phyloP scores from a whole-genome alignment of 2,113 vertebrate genomes.

The Phaethornis superciliosus region DNA sequence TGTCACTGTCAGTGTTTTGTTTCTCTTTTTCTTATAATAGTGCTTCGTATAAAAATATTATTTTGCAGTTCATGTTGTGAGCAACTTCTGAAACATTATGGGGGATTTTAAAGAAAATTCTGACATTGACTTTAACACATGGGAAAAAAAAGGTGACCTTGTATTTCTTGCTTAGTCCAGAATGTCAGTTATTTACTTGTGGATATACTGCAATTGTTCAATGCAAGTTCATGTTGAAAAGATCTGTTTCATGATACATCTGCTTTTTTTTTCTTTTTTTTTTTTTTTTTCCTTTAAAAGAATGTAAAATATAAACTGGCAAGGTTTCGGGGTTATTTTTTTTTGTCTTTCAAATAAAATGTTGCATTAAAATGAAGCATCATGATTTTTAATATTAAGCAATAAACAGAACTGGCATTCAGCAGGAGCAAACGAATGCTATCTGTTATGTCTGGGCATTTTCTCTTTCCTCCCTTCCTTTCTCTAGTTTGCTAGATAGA shows the following conservation, averaged over 20 bases:
- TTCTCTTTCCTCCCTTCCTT: slow-evolving; percentile 16
- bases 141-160: slow-evolving; percentile 26
- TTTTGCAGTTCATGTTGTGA: slow-evolving; percentile 58
- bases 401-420: slow-evolving; percentile 49
- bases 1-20: slow-evolving; percentile 59
- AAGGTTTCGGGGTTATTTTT: slow-evolving; percentile 49
- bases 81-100: slow-evolving; percentile 55
- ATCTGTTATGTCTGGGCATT: slow-evolving; percentile 60
- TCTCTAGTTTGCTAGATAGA: neutral
- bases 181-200: slow-evolving; percentile 60
- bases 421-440: slow-evolving; percentile 53
- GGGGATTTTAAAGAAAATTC: slow-evolving; percentile 30
- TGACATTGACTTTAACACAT: slow-evolving; percentile 45
- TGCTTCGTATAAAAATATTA: slow-evolving; percentile 43
- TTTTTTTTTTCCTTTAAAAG: neutral
- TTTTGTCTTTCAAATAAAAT: slow-evolving; percentile 79
- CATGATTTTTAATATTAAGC: slow-evolving; percentile 51
- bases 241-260: slow-evolving; percentile 34
- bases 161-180: slow-evolving; percentile 37
- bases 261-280: slow-evolving; percentile 53
- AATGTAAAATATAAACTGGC: slow-evolving; percentile 56
- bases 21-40: slow-evolving; percentile 43
- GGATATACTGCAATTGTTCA: slow-evolving; percentile 39
- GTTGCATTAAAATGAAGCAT: slow-evolving; percentile 58
- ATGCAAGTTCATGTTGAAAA: slow-evolving; percentile 43